Conservation (phyloP, 2,113 vertebrate species). For the Paramisgurnus dabryanus region DNA sequence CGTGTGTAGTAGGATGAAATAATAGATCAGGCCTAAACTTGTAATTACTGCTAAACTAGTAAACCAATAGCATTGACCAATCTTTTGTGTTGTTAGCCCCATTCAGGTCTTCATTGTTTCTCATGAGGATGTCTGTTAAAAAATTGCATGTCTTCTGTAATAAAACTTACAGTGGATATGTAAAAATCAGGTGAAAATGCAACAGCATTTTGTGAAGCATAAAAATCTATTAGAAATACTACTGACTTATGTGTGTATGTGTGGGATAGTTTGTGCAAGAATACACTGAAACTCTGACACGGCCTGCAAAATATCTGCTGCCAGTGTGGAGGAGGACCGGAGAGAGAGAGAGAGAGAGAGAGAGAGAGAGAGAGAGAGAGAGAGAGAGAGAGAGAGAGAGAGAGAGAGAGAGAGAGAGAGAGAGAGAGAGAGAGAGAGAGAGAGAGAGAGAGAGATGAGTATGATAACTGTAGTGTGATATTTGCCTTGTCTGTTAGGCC, state of each 20-base stretch:
- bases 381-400: background rate
- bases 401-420: background rate
- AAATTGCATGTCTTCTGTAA: too few species aligned
- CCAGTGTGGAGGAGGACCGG: constrained; percentile 13
- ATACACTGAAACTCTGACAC: background rate
- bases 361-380: background rate
- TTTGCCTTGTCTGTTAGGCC: too few species aligned
- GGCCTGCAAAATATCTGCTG: constrained; percentile 4
- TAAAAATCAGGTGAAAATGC: background rate
- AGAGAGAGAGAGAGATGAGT: background rate
- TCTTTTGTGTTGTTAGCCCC: too few species aligned
- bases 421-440: background rate
- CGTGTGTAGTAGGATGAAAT: too few species aligned
- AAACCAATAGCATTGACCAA: too few species aligned
- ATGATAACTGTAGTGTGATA: too few species aligned
- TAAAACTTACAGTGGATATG: too few species aligned
- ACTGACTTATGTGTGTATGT: constrained; percentile 7
- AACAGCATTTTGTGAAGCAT: background rate
- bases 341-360: background rate
- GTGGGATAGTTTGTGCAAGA: constrained; percentile 27
- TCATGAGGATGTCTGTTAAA: too few species aligned
- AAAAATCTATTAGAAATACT: constrained; percentile 7
- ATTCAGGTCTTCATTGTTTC: too few species aligned
- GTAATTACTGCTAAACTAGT: too few species aligned
- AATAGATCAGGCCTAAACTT: too few species aligned